Evolutionary conservation across 2,797 vertebrate genomes (phyloP).

Genomic region (Sebastes itinus): DNA sequence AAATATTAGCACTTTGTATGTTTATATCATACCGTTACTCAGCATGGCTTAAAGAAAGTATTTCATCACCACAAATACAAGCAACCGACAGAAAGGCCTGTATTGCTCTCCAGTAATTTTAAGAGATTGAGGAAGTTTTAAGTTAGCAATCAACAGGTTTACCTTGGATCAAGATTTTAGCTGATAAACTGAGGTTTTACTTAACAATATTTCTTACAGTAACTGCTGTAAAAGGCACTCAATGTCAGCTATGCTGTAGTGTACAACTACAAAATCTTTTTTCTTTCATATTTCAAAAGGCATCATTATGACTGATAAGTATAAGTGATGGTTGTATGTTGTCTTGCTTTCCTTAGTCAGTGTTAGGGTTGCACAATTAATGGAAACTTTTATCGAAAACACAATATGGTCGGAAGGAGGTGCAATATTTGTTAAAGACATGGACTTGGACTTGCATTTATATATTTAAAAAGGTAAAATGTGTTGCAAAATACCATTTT

Average conservation of each 20-base stretch:
- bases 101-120: not conserved
- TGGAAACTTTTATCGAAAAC: no score
- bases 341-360: not conserved
- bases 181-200: not conserved
- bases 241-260: not conserved
- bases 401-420: no score
- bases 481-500: no score
- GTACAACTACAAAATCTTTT: not conserved
- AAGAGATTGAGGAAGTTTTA: not conserved
- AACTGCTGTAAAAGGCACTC: not conserved
- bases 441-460: no score
- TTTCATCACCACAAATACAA: not conserved
- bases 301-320: no score
- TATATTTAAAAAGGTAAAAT: no score
- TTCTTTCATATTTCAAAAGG: not conserved
- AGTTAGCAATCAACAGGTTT: not conserved
- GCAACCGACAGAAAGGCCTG: not conserved
- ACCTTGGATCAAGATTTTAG: not conserved
- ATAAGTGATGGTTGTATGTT: not conserved
- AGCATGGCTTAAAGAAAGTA: not conserved
- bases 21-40: not conserved
- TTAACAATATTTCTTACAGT: not conserved
- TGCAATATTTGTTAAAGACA: no score
- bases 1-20: not conserved
- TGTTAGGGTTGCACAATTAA: no score